Percentiles rank a stretch among this genome's conserved stretches.
phyloP scores from a whole-genome alignment of 2,888 invertebrate species.

The Tipula helvola region DNA sequence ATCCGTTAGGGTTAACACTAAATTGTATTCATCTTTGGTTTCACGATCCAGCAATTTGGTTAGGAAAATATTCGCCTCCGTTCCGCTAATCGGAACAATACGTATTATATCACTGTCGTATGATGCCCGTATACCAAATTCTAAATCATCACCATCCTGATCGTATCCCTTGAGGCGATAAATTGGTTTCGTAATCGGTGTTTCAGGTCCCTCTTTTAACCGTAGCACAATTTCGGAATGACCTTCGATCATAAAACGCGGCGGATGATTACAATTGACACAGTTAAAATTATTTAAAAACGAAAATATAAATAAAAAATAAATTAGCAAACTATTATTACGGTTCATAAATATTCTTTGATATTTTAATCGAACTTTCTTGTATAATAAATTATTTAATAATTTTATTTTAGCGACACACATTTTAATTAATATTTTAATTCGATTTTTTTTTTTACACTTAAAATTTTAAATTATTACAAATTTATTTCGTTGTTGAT shows the following conservation, averaged over 20 bases:
- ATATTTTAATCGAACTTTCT: constrained; percentile 17
- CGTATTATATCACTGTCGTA: constrained; percentile 71
- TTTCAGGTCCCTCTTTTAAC: constrained; percentile 76
- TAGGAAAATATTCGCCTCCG: constrained; percentile 77
- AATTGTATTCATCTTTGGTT: constrained; percentile 74
- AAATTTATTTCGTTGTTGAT: neutral
- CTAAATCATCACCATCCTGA: constrained; percentile 72
- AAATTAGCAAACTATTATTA: neutral
- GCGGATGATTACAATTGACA: constrained; percentile 55
- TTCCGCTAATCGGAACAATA: constrained; percentile 66
- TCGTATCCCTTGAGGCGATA: constrained; percentile 72
- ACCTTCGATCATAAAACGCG: constrained; percentile 76
- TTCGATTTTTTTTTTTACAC: neutral
- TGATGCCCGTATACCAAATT: constrained; percentile 70
- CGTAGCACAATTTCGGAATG: constrained; percentile 85
- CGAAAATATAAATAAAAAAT: constrained; percentile 6
- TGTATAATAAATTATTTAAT: constrained; percentile 12
- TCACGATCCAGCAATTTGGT: constrained; percentile 84
- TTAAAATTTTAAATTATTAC: neutral
- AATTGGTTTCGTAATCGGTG: constrained; percentile 68
- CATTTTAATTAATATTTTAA: neutral
- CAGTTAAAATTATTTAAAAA: constrained; percentile 9
- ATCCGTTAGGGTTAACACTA: constrained; percentile 80
- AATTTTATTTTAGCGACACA: neutral
- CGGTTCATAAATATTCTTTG: neutral